Evolutionary conservation across 2,797 vertebrate species (phyloP), one percentile per base, ranked within the genome.

Genomic region (Danio tinwini): DNA sequence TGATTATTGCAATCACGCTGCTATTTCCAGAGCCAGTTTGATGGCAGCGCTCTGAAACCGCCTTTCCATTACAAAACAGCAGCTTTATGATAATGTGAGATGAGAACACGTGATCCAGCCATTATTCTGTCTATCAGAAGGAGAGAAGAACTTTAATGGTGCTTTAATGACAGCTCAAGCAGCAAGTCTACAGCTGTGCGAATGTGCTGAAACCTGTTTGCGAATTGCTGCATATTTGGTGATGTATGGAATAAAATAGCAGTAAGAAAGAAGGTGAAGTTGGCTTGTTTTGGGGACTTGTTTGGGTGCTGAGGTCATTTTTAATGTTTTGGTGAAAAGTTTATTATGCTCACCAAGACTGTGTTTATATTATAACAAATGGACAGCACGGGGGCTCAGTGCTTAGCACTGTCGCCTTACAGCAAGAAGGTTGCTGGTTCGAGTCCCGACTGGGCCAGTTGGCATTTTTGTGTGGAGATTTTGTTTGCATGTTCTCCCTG

Each of bases 1-100:
- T 82, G 82, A 85, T 82, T 78, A 75, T 82, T 61, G 77, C 77
- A 81, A 73, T 85, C 77, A 76, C 64, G 70, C 72, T 73, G 71
- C 84, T 85, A 75, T 85, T 82, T 78, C 49, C 70, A 81, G 76
- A 40, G 39, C 62, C 13, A 42, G 10, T 49, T 56, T 68, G 72
- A 56, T 79, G 65, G 62, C 64, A 37, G 37, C 9, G 21, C 52
- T 19, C 78, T 80, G 74, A 77, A 81, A 69, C 39, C 21, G 65
- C 55, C 17, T 81, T 81, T 74, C 81, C 37, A 21, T 55, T 78
- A 37, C 12, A 62, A 78, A 75, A 68, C 65, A 47, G 29, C 42
- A 14, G 53, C 16, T 76, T 63, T 67, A 64, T 56, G 63, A 17
- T 52, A 71, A 73, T 65, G 42, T 58, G 37, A 74, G 64, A 40